Conservation (phyloP, 2,888 invertebrate genomes). For the Brachycybe producta region DNA sequence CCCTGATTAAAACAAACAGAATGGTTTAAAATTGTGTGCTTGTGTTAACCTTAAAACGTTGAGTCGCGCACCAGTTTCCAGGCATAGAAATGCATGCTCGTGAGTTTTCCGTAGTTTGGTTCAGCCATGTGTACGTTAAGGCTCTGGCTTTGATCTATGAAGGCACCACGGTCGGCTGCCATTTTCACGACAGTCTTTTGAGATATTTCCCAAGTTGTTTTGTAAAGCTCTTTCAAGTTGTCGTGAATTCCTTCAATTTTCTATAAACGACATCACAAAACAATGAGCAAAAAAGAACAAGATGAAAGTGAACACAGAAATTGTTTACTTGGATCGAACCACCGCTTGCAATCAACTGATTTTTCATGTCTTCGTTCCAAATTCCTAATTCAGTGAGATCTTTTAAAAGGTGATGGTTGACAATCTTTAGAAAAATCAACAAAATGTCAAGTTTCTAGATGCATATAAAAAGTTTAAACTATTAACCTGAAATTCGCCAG, state of each 20-base stretch:
- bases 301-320: no score
- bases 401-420: conserved; percentile 86
- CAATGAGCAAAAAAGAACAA: no score
- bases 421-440: conserved; percentile 48
- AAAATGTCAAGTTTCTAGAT: conserved; percentile 10
- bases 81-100: conserved; percentile 96
- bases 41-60: conserved; percentile 4
- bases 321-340: conserved; percentile 66
- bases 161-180: conserved; percentile 96
- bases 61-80: conserved; percentile 60
- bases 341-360: conserved; percentile 73
- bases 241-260: conserved; percentile 70
- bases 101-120: conserved; percentile 82
- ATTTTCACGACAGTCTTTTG: conserved; percentile 85
- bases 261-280: conserved; percentile 36
- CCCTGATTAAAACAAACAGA: conserved; percentile 44
- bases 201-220: conserved; percentile 95
- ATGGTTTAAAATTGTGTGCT: neutral
- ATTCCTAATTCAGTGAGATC: conserved; percentile 81
- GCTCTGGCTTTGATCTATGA: conserved; percentile 97
- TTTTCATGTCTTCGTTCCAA: conserved; percentile 94
- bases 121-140: conserved; percentile 94
- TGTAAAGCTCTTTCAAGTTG: conserved; percentile 73
- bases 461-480: conserved; percentile 25
- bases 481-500: conserved; percentile 74